Evolutionary conservation across 2,113 vertebrate genomes (phyloP).

Genomic region (Thomomys bottae): DNA sequence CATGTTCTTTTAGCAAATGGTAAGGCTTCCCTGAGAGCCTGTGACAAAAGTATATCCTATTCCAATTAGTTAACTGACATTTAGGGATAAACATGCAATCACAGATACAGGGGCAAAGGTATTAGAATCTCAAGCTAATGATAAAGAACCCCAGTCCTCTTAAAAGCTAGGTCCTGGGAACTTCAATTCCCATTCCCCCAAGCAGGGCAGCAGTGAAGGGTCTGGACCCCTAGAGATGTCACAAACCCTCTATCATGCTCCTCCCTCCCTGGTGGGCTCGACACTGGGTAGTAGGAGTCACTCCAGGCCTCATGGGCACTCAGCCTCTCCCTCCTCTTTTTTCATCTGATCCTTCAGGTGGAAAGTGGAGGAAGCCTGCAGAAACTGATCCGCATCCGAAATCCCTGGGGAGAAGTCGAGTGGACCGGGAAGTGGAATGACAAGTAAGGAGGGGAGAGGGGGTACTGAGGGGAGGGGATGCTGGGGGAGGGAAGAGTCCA

Average conservation of each 20-base stretch:
- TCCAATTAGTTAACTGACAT: neutral
- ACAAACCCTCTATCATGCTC: neutral
- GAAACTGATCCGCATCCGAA: slow-evolving; percentile 94
- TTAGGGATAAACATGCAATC: neutral
- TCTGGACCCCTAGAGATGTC: neutral
- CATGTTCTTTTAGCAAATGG: neutral
- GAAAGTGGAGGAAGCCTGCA: slow-evolving; percentile 89
- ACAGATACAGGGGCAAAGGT: neutral
- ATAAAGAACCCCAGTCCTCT: neutral
- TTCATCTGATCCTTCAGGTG: slow-evolving; percentile 84
- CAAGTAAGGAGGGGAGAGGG: slow-evolving; percentile 84
- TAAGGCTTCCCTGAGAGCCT: neutral
- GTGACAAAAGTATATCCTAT: neutral
- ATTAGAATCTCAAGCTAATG: neutral
- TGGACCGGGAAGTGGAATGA: slow-evolving; percentile 98
- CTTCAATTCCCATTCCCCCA: neutral
- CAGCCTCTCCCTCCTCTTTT: too few relatives aligned
- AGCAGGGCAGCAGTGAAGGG: neutral
- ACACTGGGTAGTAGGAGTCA: neutral
- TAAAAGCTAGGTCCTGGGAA: neutral
- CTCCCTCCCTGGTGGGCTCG: neutral
- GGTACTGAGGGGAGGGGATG: too few relatives aligned
- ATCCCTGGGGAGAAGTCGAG: slow-evolving; percentile 98
- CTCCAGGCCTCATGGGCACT: neutral
- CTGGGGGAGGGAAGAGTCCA: accelerated